Percentiles rank a stretch among this genome's conserved stretches.
Conservation (phyloP, 2,797 vertebrate species). For the Phoebastria nigripes region DNA sequence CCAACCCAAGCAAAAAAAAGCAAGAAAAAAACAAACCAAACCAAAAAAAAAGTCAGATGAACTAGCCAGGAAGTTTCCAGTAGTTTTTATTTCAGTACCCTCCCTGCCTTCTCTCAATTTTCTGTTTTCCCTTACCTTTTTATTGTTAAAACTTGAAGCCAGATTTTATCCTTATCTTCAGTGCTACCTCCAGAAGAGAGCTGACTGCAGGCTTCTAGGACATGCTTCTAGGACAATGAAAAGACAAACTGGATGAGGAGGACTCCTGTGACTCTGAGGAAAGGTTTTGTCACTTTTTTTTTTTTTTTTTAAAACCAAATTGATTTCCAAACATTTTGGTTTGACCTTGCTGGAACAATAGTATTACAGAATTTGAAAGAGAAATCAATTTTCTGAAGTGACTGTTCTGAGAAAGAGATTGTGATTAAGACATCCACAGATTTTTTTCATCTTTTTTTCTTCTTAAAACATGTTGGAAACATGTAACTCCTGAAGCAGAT, state of each 20-base stretch:
- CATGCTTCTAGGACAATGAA: neutral
- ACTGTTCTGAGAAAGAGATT: neutral
- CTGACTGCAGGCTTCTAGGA: neutral
- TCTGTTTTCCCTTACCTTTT: neutral
- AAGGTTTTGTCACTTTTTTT: neutral
- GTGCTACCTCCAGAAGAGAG: neutral
- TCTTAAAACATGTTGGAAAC: neutral
- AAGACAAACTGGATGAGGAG: neutral
- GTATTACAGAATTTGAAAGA: neutral
- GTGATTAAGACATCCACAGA: neutral
- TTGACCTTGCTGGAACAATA: neutral
- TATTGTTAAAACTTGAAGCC: neutral
- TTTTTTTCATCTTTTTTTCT: neutral
- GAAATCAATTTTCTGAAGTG: neutral
- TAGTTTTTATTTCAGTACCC: neutral
- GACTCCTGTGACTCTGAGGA: neutral
- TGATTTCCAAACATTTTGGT: neutral
- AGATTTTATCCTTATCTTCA: neutral
- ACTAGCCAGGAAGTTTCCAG: neutral
- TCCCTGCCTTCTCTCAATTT: neutral
- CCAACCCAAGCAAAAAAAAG: fast-evolving
- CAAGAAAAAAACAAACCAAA: neutral
- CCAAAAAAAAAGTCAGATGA: neutral
- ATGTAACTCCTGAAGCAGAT: neutral
- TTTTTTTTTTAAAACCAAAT: neutral